phyloP scores from a whole-genome alignment of 2,113 vertebrate genomes.

The Myotis davidii region DNA sequence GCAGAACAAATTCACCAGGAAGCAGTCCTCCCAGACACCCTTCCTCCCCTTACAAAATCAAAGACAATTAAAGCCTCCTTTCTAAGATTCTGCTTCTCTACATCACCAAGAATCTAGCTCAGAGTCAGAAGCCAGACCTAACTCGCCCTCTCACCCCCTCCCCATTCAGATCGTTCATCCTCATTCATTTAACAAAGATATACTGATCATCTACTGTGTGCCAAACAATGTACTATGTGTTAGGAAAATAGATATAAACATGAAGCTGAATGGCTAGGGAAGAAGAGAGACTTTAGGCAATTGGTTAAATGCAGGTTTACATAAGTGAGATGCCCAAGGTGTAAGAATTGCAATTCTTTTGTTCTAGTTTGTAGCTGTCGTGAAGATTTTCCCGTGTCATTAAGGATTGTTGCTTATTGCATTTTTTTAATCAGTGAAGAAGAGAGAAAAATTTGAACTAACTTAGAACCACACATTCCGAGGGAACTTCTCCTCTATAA shows the following conservation, averaged over 20 bases:
- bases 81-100: not conserved
- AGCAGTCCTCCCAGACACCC: not conserved
- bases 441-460: slow-evolving; percentile 10
- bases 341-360: not conserved
- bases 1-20: not conserved
- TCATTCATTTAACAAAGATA: not conserved
- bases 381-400: not conserved
- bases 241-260: not conserved
- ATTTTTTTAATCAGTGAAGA: not conserved
- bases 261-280: not conserved
- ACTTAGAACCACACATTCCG: not conserved
- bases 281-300: not conserved
- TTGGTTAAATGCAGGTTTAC: not conserved
- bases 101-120: not conserved
- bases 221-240: not conserved
- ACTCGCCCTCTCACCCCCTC: too few species aligned
- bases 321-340: not conserved
- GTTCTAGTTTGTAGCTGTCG: not conserved
- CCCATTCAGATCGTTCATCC: not conserved
- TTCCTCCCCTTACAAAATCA: not conserved
- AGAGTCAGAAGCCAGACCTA: not conserved
- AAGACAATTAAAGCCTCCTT: not conserved
- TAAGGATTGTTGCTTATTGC: not conserved
- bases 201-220: not conserved
- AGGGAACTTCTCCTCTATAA: not conserved